phyloP scores from a whole-genome alignment of 2,797 vertebrate genomes.

The Glossophaga mutica region DNA sequence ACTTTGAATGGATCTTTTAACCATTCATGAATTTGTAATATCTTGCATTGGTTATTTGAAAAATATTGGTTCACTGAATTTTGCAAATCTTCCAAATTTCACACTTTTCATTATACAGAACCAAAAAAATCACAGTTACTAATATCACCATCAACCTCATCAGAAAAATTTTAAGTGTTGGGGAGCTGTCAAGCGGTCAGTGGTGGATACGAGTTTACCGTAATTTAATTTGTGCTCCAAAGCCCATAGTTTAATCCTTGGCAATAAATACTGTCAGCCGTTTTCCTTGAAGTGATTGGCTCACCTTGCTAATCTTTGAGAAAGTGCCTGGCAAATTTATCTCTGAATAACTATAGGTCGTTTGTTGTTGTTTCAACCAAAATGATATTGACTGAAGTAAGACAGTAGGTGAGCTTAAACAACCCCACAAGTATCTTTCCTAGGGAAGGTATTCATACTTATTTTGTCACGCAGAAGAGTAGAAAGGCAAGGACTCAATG shows the following conservation, averaged over 20 bases:
- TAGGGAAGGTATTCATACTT: background rate
- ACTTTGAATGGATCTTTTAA: constrained; percentile 19
- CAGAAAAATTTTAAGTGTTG: constrained; percentile 21
- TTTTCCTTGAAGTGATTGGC: background rate
- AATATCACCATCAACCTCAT: constrained; percentile 1
- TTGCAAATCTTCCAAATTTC: constrained; percentile 46
- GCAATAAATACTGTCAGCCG: background rate
- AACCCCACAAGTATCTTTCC: background rate
- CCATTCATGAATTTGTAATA: constrained; percentile 9
- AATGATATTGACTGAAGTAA: background rate
- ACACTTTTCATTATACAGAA: constrained; percentile 39
- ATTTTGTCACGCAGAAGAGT: background rate
- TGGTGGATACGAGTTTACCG: background rate
- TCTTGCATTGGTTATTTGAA: constrained; percentile 44
- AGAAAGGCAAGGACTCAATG: background rate
- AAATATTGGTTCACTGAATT: constrained; percentile 43
- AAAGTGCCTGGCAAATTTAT: background rate
- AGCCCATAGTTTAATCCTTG: background rate
- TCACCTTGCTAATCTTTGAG: background rate
- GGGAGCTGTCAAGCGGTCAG: background rate
- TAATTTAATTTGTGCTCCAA: constrained; percentile 18
- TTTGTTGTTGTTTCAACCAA: background rate
- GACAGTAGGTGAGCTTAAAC: background rate
- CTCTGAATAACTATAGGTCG: background rate
- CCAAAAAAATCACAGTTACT: background rate